phyloP scores from a whole-genome alignment of 2,888 invertebrate species.

The Tachina grossa region DNA sequence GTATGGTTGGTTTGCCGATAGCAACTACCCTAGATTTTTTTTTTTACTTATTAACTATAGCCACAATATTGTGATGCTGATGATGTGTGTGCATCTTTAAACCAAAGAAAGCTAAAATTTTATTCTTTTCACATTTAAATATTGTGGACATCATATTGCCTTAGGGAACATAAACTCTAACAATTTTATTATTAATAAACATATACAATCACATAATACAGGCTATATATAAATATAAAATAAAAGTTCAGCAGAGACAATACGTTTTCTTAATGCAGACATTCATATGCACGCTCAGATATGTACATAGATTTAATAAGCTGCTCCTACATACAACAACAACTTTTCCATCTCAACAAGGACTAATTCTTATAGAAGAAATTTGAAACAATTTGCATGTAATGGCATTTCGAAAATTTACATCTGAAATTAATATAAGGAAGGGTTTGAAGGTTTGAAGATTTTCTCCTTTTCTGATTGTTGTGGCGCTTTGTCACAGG shows the following conservation, averaged over 20 bases:
- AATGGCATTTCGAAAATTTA: too few relatives aligned
- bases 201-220: constrained; percentile 9
- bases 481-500: too few relatives aligned
- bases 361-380: too few relatives aligned
- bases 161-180: constrained; percentile 21
- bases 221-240: background rate
- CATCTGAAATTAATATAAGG: too few relatives aligned
- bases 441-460: too few relatives aligned
- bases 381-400: too few relatives aligned
- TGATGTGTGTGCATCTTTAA: background rate
- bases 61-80: background rate
- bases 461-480: too few relatives aligned
- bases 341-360: background rate
- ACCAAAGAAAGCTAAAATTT: background rate
- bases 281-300: background rate
- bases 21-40: too few relatives aligned
- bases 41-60: too few relatives aligned
- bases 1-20: too few relatives aligned
- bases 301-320: background rate
- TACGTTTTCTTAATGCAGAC: background rate
- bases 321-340: background rate
- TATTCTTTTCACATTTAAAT: constrained; percentile 3
- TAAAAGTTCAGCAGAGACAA: constrained; percentile 15
- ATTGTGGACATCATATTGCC: constrained; percentile 23
- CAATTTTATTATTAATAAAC: constrained; percentile 48